A percentile compares a stretch with the other conserved stretches of the same genome.
These are phyloP conservation scores for Gonioctena quinquepunctata DNA, from an alignment of 1,140 invertebrate species.

Conservation along the genomic window DNA sequence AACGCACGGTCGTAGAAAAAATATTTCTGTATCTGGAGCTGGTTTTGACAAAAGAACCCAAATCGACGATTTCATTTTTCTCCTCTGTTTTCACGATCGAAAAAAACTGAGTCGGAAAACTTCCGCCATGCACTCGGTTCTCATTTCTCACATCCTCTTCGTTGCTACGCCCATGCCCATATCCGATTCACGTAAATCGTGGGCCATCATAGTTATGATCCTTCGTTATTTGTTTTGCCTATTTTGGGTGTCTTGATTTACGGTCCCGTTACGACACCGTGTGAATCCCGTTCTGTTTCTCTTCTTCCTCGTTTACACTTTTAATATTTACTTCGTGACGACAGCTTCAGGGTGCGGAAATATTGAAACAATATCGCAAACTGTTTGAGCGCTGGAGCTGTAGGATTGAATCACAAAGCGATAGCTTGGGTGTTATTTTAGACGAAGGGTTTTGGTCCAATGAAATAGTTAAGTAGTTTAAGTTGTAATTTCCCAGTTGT, in stretches of 20 bases:
- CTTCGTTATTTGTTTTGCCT: neutral
- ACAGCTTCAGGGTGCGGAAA: neutral
- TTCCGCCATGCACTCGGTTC: too few relatives aligned
- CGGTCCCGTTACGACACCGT: neutral
- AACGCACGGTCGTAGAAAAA: too few relatives aligned
- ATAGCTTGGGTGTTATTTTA: neutral
- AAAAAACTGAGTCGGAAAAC: too few relatives aligned
- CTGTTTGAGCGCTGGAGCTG: neutral
- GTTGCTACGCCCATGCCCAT: too few relatives aligned
- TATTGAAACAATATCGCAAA: neutral
- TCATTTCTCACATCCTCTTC: too few relatives aligned
- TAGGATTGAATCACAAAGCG: neutral
- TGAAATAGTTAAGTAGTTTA: too few relatives aligned
- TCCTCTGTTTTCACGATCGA: too few relatives aligned
- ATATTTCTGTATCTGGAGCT: too few relatives aligned
- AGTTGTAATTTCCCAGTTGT: too few relatives aligned
- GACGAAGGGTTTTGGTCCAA: too few relatives aligned
- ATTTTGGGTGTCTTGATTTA: neutral
- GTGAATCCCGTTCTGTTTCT: neutral
- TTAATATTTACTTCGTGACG: constrained; percentile 4
- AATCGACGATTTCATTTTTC: too few relatives aligned
- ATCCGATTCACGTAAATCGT: constrained; percentile 8
- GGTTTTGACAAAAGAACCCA: too few relatives aligned
- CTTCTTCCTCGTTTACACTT: constrained; percentile 2
- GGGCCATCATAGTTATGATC: neutral